Evolutionary conservation across 2,113 vertebrate genomes (phyloP).

Genomic region (Lagopus muta): DNA sequence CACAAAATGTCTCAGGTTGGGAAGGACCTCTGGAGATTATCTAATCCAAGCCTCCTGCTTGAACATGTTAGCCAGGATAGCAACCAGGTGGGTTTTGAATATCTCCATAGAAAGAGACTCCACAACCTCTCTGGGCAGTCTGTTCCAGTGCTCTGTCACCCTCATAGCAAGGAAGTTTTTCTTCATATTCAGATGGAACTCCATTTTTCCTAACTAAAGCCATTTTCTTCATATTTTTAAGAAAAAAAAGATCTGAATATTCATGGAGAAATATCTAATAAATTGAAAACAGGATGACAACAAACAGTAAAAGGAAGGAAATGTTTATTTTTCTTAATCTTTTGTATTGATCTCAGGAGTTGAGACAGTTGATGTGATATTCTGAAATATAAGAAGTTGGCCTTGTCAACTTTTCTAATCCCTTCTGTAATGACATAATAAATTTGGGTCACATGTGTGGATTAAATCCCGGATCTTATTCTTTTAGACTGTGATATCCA

Average conservation of each 20-base stretch:
- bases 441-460: not conserved
- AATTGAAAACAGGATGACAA: not conserved
- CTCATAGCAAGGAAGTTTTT: not conserved
- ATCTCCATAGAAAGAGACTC: not conserved
- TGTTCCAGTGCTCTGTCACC: not conserved
- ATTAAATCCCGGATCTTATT: not conserved
- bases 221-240: not conserved
- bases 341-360: not conserved
- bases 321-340: not conserved
- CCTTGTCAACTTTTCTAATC: not conserved
- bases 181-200: not conserved
- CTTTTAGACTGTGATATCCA: not conserved
- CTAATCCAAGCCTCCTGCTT: not conserved
- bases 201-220: not conserved
- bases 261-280: not conserved
- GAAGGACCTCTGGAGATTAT: not conserved
- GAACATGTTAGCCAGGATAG: not conserved
- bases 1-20: not conserved
- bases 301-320: not conserved
- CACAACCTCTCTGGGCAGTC: not conserved
- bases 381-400: not conserved
- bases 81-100: not conserved
- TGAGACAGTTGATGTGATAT: not conserved
- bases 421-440: not conserved
- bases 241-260: not conserved